Base-by-base conservation (phyloP, 2,113 vertebrate species). In the Menidia beryllina region DNA sequence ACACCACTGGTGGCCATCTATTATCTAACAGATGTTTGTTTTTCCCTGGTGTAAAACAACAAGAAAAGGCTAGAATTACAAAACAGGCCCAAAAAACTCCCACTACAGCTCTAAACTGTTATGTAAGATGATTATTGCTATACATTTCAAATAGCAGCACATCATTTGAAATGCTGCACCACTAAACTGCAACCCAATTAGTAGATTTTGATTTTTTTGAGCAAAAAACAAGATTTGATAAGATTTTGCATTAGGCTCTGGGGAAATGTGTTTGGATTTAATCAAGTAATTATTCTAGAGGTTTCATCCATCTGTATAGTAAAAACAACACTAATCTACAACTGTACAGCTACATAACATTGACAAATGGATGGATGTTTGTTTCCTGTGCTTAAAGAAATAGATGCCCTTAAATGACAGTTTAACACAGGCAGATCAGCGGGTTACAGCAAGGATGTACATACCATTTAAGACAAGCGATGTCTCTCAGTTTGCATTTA, bases 391-490 rank as follows among this genome's bases (percentile, higher is more conserved):
- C 24, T 9, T 50, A 47, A 20, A 23, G 2, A 17, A 10, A 10
- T 38, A 12, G 49, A 17, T 63, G 12, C 24, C 38, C 27, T 53
- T 43, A 41, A 21, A 60, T 63, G 15, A 52, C 38, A 43, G 30
- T 27, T 3, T 38, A 3, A 56, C 56, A 54, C 21, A 25, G 55
- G 62, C 81, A 79, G 62, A 64, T 67, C 55, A 51, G 36, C 11
- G 69, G 59, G 41, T 39, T 64, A 34, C 6, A 39, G 25, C 26
- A 12, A 38, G 47, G 36, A n/a, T 48, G 19, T 56, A 91, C 92
- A 84, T 94, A 98, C 98, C 97, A 99, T 92, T 96, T 97, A 7
- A 99, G 79, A 69, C 98, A 99, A 0, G 97, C 98, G 3, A 98
- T 94, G 88, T 97, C 96, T 92, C 96, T 97, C 91, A 99, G 91